Percentiles rank a stretch among this genome's conserved stretches.
Conservation (phyloP, 2,797 vertebrate genomes). For the Falco peregrinus region DNA sequence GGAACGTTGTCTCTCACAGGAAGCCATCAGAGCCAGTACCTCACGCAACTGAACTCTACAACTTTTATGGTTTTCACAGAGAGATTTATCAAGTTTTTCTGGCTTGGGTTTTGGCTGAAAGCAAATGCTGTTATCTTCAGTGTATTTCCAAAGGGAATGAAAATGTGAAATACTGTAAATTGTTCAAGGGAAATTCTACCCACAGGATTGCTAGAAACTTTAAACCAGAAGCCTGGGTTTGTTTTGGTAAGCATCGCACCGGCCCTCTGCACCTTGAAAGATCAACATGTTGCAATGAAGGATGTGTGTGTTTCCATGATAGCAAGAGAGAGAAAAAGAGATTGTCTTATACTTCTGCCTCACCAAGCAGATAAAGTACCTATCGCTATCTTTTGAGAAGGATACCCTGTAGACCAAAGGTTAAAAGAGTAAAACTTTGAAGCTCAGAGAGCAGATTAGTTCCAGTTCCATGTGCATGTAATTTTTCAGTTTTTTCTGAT, state of each 20-base stretch:
- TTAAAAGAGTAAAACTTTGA: not conserved
- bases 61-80: not conserved
- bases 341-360: not conserved
- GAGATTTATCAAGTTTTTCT: constrained; percentile 32
- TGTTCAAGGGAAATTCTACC: not conserved
- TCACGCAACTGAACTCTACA: not conserved
- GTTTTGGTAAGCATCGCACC: not conserved
- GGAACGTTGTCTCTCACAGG: not conserved
- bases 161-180: not conserved
- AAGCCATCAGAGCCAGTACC: not conserved
- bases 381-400: not conserved
- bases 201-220: not conserved
- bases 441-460: not conserved
- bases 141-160: not conserved
- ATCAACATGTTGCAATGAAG: not conserved
- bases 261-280: not conserved
- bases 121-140: not conserved
- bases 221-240: constrained; percentile 6
- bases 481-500: not conserved
- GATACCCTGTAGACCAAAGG: not conserved
- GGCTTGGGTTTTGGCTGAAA: constrained; percentile 21
- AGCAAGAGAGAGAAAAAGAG: not conserved
- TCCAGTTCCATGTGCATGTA: not conserved
- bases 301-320: not conserved
- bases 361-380: not conserved